Evolutionary conservation across 2,888 invertebrate species (phyloP).

Genomic region (Lamellibrachia satsuma): DNA sequence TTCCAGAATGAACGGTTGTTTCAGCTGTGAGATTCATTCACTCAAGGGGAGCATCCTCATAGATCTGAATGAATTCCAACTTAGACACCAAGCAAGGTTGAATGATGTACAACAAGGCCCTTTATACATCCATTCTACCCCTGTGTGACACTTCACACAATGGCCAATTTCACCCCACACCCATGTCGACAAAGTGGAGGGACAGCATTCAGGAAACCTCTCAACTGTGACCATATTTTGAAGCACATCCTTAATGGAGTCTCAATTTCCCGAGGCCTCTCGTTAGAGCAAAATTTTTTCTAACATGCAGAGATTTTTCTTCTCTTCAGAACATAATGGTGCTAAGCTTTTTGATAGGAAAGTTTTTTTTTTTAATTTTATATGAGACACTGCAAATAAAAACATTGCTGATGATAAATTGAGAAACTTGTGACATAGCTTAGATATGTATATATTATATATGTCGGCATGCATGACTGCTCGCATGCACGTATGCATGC

Average conservation of each 20-base stretch:
- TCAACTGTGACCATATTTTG: not conserved
- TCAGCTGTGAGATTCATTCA: not conserved
- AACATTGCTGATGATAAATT: not conserved
- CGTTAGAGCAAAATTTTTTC: not conserved
- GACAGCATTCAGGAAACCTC: not conserved
- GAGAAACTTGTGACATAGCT: not conserved
- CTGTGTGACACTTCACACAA: not conserved
- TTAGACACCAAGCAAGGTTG: not conserved
- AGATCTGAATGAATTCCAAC: not conserved
- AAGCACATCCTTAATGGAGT: conserved; percentile 11
- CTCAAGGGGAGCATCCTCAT: not conserved
- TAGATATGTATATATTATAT: not conserved
- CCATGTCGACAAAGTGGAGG: not conserved
- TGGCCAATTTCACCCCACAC: conserved; percentile 10
- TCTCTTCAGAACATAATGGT: not conserved
- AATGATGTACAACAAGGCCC: not conserved
- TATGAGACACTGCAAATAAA: not conserved
- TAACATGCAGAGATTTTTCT: not conserved
- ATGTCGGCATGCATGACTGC: not conserved
- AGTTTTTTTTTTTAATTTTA: not conserved
- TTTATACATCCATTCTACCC: not conserved
- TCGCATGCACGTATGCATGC: not conserved
- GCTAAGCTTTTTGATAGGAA: not conserved
- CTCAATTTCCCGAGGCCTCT: not conserved
- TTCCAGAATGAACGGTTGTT: not conserved